Percentiles rank a stretch among this genome's conserved stretches.
Conservation (phyloP, 92 coral and sea anemone genomes). For the Muricea muricata region DNA sequence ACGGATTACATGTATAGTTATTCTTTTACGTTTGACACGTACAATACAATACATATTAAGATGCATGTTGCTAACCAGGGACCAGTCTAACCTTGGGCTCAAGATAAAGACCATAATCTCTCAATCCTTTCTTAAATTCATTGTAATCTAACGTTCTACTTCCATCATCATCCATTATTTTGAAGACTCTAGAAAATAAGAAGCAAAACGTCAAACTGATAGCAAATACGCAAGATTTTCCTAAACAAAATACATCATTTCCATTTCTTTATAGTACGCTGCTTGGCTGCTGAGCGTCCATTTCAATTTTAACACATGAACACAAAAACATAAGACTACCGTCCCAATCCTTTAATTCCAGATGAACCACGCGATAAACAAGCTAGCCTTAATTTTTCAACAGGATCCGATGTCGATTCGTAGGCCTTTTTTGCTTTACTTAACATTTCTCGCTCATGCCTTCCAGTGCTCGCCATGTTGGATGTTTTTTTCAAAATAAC, state of each 20-base stretch:
- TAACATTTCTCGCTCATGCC: slow-evolving; percentile 86
- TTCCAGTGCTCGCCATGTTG: slow-evolving; percentile 93
- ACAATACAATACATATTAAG: too few species aligned
- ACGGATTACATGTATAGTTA: too few species aligned
- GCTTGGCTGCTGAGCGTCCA: too few species aligned
- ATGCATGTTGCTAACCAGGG: too few species aligned
- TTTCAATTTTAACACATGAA: too few species aligned
- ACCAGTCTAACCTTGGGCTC: slow-evolving; percentile 93
- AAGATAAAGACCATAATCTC: slow-evolving; percentile 88
- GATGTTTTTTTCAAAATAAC: background rate
- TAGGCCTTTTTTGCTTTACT: slow-evolving; percentile 79
- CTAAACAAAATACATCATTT: too few species aligned
- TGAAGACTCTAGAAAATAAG: slow-evolving; percentile 75
- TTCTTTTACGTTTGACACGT: too few species aligned
- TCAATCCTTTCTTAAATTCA: slow-evolving; percentile 92
- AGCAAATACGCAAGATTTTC: background rate
- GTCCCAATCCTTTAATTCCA: slow-evolving; percentile 89
- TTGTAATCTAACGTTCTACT: slow-evolving; percentile 82
- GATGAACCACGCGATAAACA: slow-evolving; percentile 85
- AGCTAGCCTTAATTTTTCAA: slow-evolving; percentile 72
- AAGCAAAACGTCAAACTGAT: background rate
- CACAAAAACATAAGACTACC: slow-evolving; percentile 77
- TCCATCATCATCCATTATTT: slow-evolving; percentile 96
- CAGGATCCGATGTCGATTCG: slow-evolving; percentile 52
- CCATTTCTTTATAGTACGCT: too few species aligned